Evolutionary conservation across 1,140 invertebrate genomes (phyloP).

Genomic region (Agrypnia vestita): DNA sequence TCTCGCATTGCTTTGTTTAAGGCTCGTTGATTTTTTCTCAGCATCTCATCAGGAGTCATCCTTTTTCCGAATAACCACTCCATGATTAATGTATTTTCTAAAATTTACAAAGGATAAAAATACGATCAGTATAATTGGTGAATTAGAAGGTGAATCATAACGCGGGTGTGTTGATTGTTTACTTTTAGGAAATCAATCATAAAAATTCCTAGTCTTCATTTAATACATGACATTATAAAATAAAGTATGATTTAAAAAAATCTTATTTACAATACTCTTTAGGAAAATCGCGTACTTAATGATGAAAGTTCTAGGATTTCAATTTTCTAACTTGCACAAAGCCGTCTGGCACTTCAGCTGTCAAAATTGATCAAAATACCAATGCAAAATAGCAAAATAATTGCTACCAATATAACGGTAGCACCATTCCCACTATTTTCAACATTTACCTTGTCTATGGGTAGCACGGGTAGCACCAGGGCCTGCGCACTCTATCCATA

Average conservation of each 20-base stretch:
- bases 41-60: conserved; percentile 97
- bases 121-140: background rate
- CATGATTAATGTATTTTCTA: conserved; percentile 73
- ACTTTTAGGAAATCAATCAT: background rate
- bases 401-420: no score
- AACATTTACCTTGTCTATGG: no score
- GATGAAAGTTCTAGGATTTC: background rate
- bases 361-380: background rate
- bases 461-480: no score
- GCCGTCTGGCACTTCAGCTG: background rate
- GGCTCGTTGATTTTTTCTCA: conserved; percentile 97
- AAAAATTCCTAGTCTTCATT: background rate
- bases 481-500: no score
- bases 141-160: conserved; percentile 35
- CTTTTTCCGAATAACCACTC: conserved; percentile 98
- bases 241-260: no score
- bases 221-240: background rate
- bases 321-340: background rate
- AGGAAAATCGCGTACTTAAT: no score
- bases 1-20: conserved; percentile 99
- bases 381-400: no score
- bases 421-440: no score
- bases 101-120: conserved; percentile 15
- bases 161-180: conserved; percentile 39
- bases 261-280: no score